Base-by-base conservation (phyloP, 2,888 invertebrate species). In the Orthosia gracilis region DNA sequence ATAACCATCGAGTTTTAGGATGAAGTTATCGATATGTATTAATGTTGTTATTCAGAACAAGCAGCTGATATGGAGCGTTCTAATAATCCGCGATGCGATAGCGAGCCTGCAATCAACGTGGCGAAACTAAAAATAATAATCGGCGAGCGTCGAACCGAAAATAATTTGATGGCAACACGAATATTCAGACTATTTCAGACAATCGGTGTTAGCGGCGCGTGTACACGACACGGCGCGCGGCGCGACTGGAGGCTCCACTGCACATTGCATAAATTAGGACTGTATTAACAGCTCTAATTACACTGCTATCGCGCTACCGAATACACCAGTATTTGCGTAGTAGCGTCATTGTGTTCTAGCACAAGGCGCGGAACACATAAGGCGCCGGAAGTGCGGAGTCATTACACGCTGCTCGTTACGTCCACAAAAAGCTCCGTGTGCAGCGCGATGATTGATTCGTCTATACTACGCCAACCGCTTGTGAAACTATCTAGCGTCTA, bases 361-460 rank as follows among this genome's bases (percentile, higher is more conserved):
- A 88, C 87, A 88, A 89, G 85, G 85, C 87, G 86, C 85, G 88
- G 85, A 89, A 84, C 86, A 84, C 85, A 82, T 85, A 88, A 83
- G 87, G 86, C 87, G 91, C 85, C 90, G 91, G 92, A 93, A 92
- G 89, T 88, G 91, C 92, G 83, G 77, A 91, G 91, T 94, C 94
- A 95, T 95, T 93, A 94, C 82, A 76, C 85, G 78, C 90, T 88
- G 88, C 91, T 93, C 91, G 92, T 94, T 93, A 91, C 89, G 89
- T 85, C 88, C 82, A 91, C 92, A 94, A 95, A 94, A 94, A 94
- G 87, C 89, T 87, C 81, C 81, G 85, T 89, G 81, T 90, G 89
- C 89, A 89, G 84, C 79, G 84, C 88, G 87, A 91, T 94, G 94
- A 96, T 95, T 95, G 94, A 95, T 94, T 92, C 91, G 86, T 94